Conservation (phyloP, 2,797 vertebrate genomes). For the Acanthopagrus latus region DNA sequence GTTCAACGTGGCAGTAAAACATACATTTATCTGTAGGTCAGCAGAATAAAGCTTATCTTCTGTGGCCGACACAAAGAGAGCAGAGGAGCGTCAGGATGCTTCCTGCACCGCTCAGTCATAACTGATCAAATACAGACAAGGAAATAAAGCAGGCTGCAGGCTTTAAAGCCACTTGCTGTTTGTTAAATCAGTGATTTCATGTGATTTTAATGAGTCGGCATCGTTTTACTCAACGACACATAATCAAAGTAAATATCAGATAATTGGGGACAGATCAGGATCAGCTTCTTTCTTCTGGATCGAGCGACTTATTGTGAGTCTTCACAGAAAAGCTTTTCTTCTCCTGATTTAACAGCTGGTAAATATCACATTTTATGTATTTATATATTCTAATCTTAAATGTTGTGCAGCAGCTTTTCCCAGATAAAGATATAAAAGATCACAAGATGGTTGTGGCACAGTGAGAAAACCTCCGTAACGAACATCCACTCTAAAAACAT, state of each 20-base stretch:
- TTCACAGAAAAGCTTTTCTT: background rate
- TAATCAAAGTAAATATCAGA: too few relatives aligned
- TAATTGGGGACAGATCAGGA: too few relatives aligned
- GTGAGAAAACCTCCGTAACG: background rate
- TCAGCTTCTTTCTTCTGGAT: too few relatives aligned
- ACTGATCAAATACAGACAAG: slow-evolving; percentile 8
- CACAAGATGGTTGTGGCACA: background rate
- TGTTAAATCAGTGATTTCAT: background rate
- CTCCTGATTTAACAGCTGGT: too few relatives aligned
- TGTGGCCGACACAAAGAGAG: background rate
- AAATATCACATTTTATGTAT: background rate
- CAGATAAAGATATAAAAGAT: too few relatives aligned
- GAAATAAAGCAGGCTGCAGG: slow-evolving; percentile 2
- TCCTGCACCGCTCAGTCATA: slow-evolving; percentile 29
- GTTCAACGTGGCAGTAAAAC: slow-evolving; percentile 16
- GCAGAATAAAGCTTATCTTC: slow-evolving; percentile 13
- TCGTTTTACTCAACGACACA: too few relatives aligned
- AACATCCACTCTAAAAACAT: too few relatives aligned
- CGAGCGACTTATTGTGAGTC: background rate
- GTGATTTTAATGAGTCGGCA: too few relatives aligned
- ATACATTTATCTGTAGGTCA: slow-evolving; percentile 29
- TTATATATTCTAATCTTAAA: background rate
- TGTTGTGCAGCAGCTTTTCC: background rate
- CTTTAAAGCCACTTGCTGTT: background rate
- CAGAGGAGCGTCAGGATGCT: background rate